Evolutionary conservation across 1,140 invertebrate genomes (phyloP), one percentile per base, ranked within the genome.

Genomic region (Hylaeus anthracinus): DNA sequence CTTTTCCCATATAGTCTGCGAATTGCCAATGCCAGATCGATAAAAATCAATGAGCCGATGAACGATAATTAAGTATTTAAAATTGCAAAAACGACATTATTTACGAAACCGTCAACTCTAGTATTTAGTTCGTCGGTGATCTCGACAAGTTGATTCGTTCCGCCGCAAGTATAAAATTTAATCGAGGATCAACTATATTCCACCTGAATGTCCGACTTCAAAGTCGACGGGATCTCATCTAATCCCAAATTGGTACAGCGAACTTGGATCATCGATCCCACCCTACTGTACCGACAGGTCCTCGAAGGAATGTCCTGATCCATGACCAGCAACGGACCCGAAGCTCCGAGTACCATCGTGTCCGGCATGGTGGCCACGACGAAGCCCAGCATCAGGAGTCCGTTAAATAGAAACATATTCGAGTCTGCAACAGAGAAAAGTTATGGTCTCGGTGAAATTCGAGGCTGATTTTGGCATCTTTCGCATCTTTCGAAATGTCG

Each of bases 151-250:
- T 10, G 10, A 51, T 45, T 45, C 9, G 10, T 53, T 10, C 10
- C 6, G 10, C 51, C 51, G 10, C 51, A 1, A 53, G 10, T 8
- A 12, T 53, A 9, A 8, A 53, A 53, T 2, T 53, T n/a, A 5
- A 41, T 2, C 15, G 15, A 56, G 15, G 15, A 4, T 71, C 37
- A 14, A 43, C 37, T 9, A 3, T 0, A 1, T 10, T 65, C 78
- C 15, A 92, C 92, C 89, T 92, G 86, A 66, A 93, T 90, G 10
- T 88, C 84, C 0, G 79, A 72, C 9, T 86, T 87, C 14, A 92
- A 58, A 73, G 77, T 85, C 0, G n/a, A 2, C 3, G 92, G 91
- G 2, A 93, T 88, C 3, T 89, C 67, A 0, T 64, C 41, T 1
- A 89, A 61, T 37, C 86, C 85, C 37, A 87, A 71, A n/a, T 85